These are phyloP conservation scores for Melanotaenia pygmaea DNA, from an alignment of 2,797 vertebrate genomes.

Conservation along the genomic window DNA sequence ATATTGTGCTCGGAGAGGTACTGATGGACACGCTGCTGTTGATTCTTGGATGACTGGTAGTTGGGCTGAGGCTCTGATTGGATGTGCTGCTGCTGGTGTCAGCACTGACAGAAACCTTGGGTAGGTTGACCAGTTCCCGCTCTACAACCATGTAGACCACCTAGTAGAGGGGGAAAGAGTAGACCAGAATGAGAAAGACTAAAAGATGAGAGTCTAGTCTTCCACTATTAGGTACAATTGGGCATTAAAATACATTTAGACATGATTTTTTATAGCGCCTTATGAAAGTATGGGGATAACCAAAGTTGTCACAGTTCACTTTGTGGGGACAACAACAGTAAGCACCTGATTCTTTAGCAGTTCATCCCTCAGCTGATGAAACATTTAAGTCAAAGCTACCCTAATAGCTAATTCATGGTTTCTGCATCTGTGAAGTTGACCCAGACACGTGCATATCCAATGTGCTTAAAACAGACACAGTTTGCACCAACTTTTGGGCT, in stretches of 20 bases:
- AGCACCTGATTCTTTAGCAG: too few relatives aligned
- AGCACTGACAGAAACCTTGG: constrained; percentile 52
- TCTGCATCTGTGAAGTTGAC: too few relatives aligned
- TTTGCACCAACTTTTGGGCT: too few relatives aligned
- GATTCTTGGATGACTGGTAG: constrained; percentile 48
- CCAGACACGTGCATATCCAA: too few relatives aligned
- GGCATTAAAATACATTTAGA: not conserved
- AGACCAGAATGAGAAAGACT: not conserved
- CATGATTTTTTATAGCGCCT: too few relatives aligned
- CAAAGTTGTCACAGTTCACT: not conserved
- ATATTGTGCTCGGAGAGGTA: constrained; percentile 65
- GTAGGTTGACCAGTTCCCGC: constrained; percentile 64
- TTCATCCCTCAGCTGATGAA: too few relatives aligned
- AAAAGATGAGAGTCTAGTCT: not conserved
- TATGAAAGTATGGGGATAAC: too few relatives aligned
- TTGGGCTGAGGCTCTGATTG: constrained; percentile 39
- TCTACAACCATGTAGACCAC: constrained; percentile 84
- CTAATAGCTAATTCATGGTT: too few relatives aligned
- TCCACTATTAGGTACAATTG: too few relatives aligned
- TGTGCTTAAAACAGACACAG: too few relatives aligned
- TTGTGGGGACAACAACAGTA: not conserved
- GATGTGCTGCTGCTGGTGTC: constrained; percentile 55
- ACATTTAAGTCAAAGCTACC: too few relatives aligned
- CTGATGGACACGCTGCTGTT: constrained; percentile 72
- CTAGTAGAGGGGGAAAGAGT: constrained; percentile 63